Conservation (phyloP, 2,113 vertebrate species). For the Rhinoderma darwinii region DNA sequence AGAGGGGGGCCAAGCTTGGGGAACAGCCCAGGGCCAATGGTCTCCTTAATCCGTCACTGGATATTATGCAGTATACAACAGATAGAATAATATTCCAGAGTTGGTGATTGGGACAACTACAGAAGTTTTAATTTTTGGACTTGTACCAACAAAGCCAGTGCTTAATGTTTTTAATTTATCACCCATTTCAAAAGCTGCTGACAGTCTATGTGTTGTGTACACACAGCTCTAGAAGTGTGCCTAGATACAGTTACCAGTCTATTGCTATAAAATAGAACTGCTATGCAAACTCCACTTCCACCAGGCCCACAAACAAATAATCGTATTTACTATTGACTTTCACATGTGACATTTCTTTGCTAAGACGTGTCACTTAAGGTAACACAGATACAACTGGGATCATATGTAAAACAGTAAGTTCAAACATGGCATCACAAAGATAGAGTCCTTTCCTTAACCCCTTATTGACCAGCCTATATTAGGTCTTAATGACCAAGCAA, state of each 20-base stretch:
- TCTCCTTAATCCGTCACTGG: too few relatives aligned
- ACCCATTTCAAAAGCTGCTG: constrained; percentile 23
- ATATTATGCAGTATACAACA: too few relatives aligned
- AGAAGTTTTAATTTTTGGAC: neutral
- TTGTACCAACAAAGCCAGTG: neutral
- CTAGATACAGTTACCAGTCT: constrained; percentile 35
- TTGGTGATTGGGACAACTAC: neutral
- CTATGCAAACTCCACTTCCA: neutral
- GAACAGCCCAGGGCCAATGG: too few relatives aligned
- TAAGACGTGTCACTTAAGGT: neutral
- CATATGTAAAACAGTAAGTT: too few relatives aligned
- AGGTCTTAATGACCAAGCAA: too few relatives aligned
- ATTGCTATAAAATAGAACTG: constrained; percentile 3
- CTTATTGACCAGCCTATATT: too few relatives aligned
- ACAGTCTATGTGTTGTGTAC: constrained; percentile 3
- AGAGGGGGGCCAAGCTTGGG: too few relatives aligned
- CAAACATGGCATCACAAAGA: neutral
- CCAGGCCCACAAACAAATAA: neutral
- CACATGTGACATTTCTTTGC: neutral
- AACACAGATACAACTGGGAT: neutral
- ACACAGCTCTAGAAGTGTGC: neutral
- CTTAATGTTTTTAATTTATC: constrained; percentile 29
- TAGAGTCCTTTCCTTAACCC: neutral
- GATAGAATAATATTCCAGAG: neutral
- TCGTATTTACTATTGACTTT: neutral